phyloP scores from a whole-genome alignment of 1,140 invertebrate species.

The Phymorhynchus buccinoides region DNA sequence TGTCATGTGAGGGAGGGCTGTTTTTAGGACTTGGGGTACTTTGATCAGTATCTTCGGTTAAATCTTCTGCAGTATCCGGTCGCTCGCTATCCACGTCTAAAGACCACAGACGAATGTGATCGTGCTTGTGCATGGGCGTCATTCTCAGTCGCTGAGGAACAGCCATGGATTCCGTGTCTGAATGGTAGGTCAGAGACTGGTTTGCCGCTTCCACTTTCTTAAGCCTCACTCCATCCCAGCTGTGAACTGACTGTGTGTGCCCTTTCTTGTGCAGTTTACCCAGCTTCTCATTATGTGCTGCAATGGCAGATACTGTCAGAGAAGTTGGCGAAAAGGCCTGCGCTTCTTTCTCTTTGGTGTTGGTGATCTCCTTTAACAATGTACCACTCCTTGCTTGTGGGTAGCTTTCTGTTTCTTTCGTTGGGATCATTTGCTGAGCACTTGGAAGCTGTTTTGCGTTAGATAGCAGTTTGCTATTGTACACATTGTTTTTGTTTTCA shows the following conservation, averaged over 20 bases:
- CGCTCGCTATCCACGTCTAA: not conserved
- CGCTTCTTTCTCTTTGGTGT: not conserved
- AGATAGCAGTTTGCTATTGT: not conserved
- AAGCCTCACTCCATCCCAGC: conserved; percentile 25
- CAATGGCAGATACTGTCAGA: conserved; percentile 46
- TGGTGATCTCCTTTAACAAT: not conserved
- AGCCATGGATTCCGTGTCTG: conserved; percentile 9
- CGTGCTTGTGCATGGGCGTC: not conserved
- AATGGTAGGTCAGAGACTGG: conserved; percentile 10
- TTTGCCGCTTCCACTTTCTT: not conserved
- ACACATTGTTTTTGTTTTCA: not conserved
- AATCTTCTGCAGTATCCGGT: not conserved
- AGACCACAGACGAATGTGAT: not conserved
- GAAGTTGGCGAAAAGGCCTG: not conserved
- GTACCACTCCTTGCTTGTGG: not conserved
- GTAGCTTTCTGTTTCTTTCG: not conserved
- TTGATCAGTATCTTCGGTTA: not conserved
- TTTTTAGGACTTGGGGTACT: not conserved
- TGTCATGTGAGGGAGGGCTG: not conserved
- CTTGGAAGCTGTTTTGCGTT: not conserved
- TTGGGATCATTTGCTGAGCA: not conserved
- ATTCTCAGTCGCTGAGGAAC: not conserved
- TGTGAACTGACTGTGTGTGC: not conserved
- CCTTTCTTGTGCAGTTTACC: not conserved
- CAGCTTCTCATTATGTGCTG: conserved; percentile 43